These are phyloP conservation scores for Ianthella basta DNA, from an alignment of 37 sponge, comb jelly and placozoan species.

Conservation along the genomic window DNA sequence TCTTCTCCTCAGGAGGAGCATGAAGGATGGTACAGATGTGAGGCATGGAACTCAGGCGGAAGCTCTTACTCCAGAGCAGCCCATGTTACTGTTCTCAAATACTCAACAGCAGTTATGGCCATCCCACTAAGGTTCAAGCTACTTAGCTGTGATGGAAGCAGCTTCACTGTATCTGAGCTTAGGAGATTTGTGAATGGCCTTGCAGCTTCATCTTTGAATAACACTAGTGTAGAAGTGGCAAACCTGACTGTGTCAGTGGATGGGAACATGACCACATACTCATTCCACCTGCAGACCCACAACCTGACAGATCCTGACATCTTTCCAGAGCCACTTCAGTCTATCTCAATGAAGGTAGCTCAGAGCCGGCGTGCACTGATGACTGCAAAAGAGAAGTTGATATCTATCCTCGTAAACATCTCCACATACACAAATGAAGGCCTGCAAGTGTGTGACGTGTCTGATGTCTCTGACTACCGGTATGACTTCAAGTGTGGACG, in stretches of 20 bases:
- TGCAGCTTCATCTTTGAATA: background rate
- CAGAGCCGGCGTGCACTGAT: conserved; percentile 1
- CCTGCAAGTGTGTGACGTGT: conserved; percentile 7
- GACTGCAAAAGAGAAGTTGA: background rate
- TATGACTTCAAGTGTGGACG: background rate
- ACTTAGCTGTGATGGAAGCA: background rate
- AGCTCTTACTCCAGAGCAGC: conserved; percentile 10
- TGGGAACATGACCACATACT: background rate
- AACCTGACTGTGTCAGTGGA: background rate
- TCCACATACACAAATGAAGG: background rate
- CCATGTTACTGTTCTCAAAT: background rate
- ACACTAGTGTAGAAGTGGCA: background rate
- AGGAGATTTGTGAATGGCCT: background rate
- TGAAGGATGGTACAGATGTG: conserved; percentile 31
- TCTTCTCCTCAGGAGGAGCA: background rate
- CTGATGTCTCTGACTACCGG: background rate
- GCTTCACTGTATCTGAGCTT: background rate
- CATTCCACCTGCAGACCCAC: background rate
- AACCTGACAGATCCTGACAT: background rate
- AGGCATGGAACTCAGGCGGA: conserved; percentile 23
- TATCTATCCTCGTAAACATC: background rate
- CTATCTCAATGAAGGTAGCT: background rate
- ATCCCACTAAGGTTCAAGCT: background rate
- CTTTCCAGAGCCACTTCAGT: conserved; percentile 3
- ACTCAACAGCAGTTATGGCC: background rate